Base-by-base conservation (phyloP, 2,888 invertebrate genomes). In the Mesorhabditis spiculigera region DNA sequence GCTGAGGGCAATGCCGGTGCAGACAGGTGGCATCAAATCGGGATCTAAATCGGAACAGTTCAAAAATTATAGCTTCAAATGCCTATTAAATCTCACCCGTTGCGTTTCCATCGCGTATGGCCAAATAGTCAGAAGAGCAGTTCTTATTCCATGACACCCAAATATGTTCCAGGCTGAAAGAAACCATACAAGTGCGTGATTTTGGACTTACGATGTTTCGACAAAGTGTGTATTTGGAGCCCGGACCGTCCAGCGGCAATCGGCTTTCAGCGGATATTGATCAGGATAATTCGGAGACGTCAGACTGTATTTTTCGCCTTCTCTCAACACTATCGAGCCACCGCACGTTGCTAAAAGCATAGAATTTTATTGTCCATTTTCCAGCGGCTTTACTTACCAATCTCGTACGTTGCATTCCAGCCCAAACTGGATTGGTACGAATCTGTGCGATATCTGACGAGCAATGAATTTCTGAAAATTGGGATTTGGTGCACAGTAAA, bases 371-470 rank as follows among this genome's bases (percentile, higher is more conserved):
- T 41, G 4, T 42, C 10, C 13, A 43, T 28, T 45, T 43, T 41
- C 16, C 6, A 50, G 61, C 44, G 5, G 28, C 50, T 4, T 43
- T 43, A 45, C 72, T 78, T 73, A 87, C 91, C 91, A 71, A 91
- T 89, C 45, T 90, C 89, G 61, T 91, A 87, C 70, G 89, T 89
- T 0, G 92, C 91, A 44, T 88, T 87, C 86, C 96, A 96, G 0
- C 95, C 95, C 62, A 86, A 86, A 0, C 87, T 89, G 10, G 87
- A 86, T 66, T 88, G 85, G 69, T 91, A 91, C 28, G 86, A 86
- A 86, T 95, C 94, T 0, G 93, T 91, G 77, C 90, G 89, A 80
- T 96, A 93, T 81, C 90, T 90, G 5, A 96, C 73, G 82, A 90
- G 91, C 58, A 96, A 75, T 68, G 90, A 87, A 84, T 92, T 93